Conservation (phyloP, 2,797 vertebrate genomes). For the Rhinella marina region DNA sequence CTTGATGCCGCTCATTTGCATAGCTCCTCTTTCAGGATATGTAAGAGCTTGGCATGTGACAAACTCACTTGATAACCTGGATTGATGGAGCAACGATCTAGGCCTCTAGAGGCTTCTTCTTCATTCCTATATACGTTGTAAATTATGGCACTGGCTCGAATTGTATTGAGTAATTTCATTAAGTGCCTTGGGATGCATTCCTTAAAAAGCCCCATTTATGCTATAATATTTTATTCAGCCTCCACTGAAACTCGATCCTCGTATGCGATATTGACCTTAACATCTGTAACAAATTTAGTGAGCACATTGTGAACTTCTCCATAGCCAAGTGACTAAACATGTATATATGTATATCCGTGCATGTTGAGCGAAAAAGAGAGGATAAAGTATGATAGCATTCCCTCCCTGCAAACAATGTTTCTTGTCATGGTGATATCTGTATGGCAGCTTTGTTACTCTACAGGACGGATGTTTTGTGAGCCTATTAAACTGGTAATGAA, state of each 20-base stretch:
- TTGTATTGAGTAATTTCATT: slow-evolving; percentile 67
- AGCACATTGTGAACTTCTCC: slow-evolving; percentile 65
- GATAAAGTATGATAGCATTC: slow-evolving; percentile 61
- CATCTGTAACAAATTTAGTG: slow-evolving; percentile 65
- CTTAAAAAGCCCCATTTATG: slow-evolving; percentile 64
- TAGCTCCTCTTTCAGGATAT: slow-evolving; percentile 20
- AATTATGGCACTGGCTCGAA: slow-evolving; percentile 60
- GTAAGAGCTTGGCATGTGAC: slow-evolving; percentile 36
- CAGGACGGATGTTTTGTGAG: slow-evolving; percentile 50
- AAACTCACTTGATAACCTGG: slow-evolving; percentile 33
- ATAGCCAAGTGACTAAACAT: slow-evolving; percentile 63
- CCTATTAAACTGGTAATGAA: slow-evolving; percentile 56
- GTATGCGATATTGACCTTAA: slow-evolving; percentile 64
- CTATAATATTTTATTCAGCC: slow-evolving; percentile 66
- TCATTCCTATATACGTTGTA: slow-evolving; percentile 60
- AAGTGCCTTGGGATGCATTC: slow-evolving; percentile 71
- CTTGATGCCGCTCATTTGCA: slow-evolving; percentile 46
- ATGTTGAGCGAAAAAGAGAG: slow-evolving; percentile 64
- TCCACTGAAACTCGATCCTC: slow-evolving; percentile 60
- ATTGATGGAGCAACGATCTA: slow-evolving; percentile 51
- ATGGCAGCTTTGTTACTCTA: slow-evolving; percentile 50
- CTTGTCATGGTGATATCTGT: slow-evolving; percentile 62
- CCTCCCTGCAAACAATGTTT: slow-evolving; percentile 51
- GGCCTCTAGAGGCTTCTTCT: slow-evolving; percentile 62
- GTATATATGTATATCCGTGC: slow-evolving; percentile 57